Conservation (phyloP, 1,140 invertebrate genomes). For the Babylonia areolata region DNA sequence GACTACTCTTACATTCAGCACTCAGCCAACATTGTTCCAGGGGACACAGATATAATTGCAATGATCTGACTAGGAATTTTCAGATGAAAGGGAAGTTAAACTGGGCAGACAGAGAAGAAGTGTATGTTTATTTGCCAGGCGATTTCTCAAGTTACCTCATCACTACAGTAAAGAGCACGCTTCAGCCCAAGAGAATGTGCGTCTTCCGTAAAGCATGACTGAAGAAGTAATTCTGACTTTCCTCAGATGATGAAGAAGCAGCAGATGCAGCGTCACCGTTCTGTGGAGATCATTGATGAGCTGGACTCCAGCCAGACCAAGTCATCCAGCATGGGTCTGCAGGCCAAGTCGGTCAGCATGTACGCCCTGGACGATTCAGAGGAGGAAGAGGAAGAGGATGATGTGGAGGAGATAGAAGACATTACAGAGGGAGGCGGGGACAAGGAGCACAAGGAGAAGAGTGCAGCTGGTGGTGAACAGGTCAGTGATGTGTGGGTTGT, state of each 20-base stretch:
- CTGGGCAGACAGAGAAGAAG: neutral
- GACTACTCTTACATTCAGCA: too few species aligned
- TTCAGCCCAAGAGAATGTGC: too few species aligned
- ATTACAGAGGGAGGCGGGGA: neutral
- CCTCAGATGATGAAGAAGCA: constrained; percentile 34
- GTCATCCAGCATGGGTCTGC: neutral
- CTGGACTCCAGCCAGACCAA: constrained; percentile 20
- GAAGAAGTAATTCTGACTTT: too few species aligned
- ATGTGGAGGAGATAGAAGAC: neutral
- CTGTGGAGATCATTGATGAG: constrained; percentile 43
- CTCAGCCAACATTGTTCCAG: too few species aligned
- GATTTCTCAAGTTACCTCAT: too few species aligned
- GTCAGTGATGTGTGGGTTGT: neutral
- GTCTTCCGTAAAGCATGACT: too few species aligned
- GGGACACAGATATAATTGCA: neutral
- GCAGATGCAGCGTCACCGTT: constrained; percentile 17
- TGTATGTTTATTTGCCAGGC: too few species aligned
- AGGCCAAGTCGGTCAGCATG: constrained; percentile 24
- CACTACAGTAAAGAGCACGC: too few species aligned
- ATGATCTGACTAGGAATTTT: neutral
- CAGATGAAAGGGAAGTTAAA: neutral
- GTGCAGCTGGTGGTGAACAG: neutral
- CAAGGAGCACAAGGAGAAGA: constrained; percentile 7
- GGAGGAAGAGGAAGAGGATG: constrained; percentile 37
- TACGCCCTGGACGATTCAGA: constrained; percentile 38